These are phyloP conservation scores for Helleia helle DNA, from an alignment of 2,888 invertebrate species.

Conservation along the genomic window DNA sequence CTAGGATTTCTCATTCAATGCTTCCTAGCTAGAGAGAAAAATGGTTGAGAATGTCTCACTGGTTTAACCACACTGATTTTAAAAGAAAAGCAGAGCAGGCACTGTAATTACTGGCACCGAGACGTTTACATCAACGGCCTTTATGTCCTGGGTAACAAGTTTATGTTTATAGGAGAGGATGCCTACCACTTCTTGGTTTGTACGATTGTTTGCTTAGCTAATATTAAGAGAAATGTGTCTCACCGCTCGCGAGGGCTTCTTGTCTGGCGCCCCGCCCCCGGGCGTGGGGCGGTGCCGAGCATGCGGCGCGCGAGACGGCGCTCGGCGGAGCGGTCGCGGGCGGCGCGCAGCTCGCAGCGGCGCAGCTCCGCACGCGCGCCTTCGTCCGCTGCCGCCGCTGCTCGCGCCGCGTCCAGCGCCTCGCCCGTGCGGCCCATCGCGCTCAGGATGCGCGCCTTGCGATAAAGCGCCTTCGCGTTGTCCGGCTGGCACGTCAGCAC, in stretches of 20 bases:
- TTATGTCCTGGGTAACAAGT: too few relatives aligned
- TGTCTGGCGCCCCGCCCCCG: conserved; percentile 37
- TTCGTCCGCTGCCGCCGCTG: conserved; percentile 50
- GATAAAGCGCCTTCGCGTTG: conserved; percentile 92
- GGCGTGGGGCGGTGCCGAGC: conserved; percentile 34
- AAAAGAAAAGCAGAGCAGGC: too few relatives aligned
- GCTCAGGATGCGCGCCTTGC: conserved; percentile 75
- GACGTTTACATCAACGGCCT: too few relatives aligned
- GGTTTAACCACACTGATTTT: too few relatives aligned
- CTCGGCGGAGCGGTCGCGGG: conserved; percentile 63
- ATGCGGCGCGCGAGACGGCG: conserved; percentile 42
- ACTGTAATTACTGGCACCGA: not conserved
- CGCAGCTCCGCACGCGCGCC: conserved; percentile 55
- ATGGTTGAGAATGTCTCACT: too few relatives aligned
- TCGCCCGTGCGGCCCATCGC: conserved; percentile 76
- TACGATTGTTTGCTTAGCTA: too few relatives aligned
- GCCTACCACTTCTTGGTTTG: too few relatives aligned
- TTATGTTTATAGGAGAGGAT: too few relatives aligned
- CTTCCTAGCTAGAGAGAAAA: too few relatives aligned
- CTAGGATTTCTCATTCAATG: too few relatives aligned
- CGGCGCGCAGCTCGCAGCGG: conserved; percentile 44
- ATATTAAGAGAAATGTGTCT: conserved; percentile 9
- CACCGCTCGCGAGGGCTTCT: conserved; percentile 54
- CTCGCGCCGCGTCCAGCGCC: conserved; percentile 76
- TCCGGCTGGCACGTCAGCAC: conserved; percentile 89